These are phyloP conservation scores for Onychomys torridus DNA, from an alignment of 2,797 vertebrate genomes.

Conservation along the genomic window DNA sequence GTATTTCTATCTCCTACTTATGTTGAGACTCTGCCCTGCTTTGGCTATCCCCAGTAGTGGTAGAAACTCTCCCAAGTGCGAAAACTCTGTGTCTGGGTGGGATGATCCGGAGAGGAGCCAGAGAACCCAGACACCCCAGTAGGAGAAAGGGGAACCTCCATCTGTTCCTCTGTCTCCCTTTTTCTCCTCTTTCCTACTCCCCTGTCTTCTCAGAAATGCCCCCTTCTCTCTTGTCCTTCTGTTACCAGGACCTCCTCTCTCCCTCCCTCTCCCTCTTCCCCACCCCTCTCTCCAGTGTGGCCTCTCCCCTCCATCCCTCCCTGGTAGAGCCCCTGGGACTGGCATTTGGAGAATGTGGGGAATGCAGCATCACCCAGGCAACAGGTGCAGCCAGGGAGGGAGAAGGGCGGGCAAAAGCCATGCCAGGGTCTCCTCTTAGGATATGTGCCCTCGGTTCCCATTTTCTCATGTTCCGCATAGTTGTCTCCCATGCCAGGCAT, in stretches of 20 bases:
- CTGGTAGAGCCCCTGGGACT: constrained; percentile 70
- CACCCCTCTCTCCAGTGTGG: neutral
- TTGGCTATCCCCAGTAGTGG: neutral
- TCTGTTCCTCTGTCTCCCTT: neutral
- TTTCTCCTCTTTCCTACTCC: neutral
- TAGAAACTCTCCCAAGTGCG: neutral
- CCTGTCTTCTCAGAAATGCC: neutral
- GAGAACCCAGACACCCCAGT: neutral
- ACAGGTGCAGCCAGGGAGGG: constrained; percentile 64
- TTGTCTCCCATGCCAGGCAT: neutral
- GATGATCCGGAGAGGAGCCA: neutral
- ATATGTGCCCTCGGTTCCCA: neutral
- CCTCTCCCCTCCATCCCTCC: neutral
- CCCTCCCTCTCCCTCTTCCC: neutral
- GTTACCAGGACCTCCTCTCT: neutral
- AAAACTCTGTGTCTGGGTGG: neutral
- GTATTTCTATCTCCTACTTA: neutral
- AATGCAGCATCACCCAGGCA: constrained; percentile 77
- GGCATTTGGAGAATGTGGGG: constrained; percentile 80
- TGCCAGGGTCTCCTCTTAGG: constrained; percentile 44
- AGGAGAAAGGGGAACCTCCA: neutral
- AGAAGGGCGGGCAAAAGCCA: constrained; percentile 25
- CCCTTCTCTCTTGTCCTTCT: neutral
- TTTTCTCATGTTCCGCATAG: neutral
- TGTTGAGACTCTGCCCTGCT: neutral